These are phyloP conservation scores for Phaenicophaeus curvirostris DNA, from an alignment of 2,797 vertebrate species.

Conservation along the genomic window DNA sequence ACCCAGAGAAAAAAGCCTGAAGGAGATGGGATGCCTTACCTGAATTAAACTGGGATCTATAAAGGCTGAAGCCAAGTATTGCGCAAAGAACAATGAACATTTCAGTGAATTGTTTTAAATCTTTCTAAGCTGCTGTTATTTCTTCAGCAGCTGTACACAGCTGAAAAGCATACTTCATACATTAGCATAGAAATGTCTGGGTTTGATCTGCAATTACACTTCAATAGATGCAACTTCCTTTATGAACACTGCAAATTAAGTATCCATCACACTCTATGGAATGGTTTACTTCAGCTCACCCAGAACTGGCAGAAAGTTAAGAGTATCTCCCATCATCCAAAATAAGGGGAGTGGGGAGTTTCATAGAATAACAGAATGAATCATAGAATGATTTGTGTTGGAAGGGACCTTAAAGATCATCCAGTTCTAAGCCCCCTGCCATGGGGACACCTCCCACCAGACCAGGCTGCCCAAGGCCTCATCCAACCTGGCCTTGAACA, in stretches of 20 bases:
- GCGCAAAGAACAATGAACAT: background rate
- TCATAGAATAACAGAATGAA: no score
- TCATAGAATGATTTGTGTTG: no score
- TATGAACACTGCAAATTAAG: background rate
- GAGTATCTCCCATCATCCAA: background rate
- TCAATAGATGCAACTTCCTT: background rate
- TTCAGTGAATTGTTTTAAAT: background rate
- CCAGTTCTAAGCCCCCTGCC: no score
- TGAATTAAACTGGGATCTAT: background rate
- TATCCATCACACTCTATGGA: accelerated
- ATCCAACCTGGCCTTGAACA: no score
- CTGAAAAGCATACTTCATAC: background rate
- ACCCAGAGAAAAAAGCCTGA: background rate
- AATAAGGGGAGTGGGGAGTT: background rate
- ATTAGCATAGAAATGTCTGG: background rate
- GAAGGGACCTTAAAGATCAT: no score
- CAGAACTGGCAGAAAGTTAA: background rate
- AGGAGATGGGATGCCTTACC: background rate
- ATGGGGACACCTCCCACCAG: no score
- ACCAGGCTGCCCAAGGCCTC: no score
- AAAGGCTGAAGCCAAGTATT: background rate
- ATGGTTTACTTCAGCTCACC: accelerated
- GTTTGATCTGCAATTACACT: background rate
- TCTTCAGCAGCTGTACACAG: background rate
- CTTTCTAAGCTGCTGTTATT: background rate